Evolutionary conservation across 2,888 invertebrate species (phyloP).

Genomic region (Penaeus monodon): DNA sequence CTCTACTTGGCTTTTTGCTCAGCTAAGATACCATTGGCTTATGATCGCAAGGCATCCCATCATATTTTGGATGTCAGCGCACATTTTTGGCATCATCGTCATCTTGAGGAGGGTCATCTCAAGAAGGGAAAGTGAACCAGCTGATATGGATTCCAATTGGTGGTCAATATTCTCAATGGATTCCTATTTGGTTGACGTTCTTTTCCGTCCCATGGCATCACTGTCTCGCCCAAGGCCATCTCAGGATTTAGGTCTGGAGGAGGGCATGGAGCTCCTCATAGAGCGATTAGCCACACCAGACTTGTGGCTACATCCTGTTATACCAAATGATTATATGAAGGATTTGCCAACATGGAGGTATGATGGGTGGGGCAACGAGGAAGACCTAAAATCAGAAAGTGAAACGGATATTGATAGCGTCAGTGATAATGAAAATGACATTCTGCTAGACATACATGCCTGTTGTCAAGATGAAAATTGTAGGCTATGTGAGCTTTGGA

Average conservation of each 20-base stretch:
- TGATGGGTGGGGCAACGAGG: conserved; percentile 66
- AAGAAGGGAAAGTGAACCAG: conserved; percentile 30
- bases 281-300: conserved; percentile 71
- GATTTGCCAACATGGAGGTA: conserved; percentile 72
- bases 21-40: conserved; percentile 55
- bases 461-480: conserved; percentile 56
- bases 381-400: conserved; percentile 58
- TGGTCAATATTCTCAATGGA: conserved; percentile 70
- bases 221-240: conserved; percentile 67
- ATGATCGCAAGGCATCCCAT: conserved; percentile 41
- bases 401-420: conserved; percentile 61
- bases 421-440: conserved; percentile 59
- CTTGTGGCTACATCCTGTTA: conserved; percentile 71
- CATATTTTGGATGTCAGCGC: conserved; percentile 42
- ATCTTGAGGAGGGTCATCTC: conserved; percentile 28
- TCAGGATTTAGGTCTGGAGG: conserved; percentile 69
- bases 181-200: conserved; percentile 67
- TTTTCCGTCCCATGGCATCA: conserved; percentile 68
- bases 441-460: conserved; percentile 46
- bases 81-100: conserved; percentile 27
- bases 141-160: conserved; percentile 67
- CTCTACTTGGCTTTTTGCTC: conserved; percentile 61
- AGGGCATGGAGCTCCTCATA: conserved; percentile 70
- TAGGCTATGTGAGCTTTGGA: conserved; percentile 55
- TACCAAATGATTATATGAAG: conserved; percentile 71